Conservation (phyloP, 2,797 vertebrate genomes). For the Euthynnus affinis region DNA sequence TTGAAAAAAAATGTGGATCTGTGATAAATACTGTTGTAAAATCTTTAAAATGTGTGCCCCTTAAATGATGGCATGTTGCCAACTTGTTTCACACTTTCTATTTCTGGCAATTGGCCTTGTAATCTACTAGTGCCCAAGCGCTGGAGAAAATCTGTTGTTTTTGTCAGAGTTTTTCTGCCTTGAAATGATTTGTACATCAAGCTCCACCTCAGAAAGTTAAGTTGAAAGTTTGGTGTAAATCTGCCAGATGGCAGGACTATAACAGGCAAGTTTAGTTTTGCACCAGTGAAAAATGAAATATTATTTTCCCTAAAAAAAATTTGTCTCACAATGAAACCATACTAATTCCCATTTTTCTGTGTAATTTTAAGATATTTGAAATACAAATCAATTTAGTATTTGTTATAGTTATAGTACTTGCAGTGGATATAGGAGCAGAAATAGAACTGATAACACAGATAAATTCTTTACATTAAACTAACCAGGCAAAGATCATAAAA, state of each 20-base stretch:
- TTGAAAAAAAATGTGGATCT: not conserved
- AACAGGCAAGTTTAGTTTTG: not conserved
- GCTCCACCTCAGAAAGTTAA: not conserved
- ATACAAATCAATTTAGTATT: not conserved
- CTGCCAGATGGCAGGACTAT: not conserved
- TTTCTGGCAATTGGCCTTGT: conserved; percentile 1
- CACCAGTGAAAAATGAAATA: not conserved
- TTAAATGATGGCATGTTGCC: conserved; percentile 11
- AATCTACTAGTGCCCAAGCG: not conserved
- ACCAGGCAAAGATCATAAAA: not conserved
- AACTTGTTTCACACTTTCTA: conserved; percentile 12
- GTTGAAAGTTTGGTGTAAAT: not conserved
- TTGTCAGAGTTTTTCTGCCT: not conserved
- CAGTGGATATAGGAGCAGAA: not conserved
- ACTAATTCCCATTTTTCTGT: not conserved
- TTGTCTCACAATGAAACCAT: not conserved
- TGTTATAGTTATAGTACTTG: not conserved
- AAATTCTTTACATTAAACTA: not conserved
- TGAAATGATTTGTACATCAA: not conserved
- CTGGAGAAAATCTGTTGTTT: not conserved
- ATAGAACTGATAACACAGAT: not conserved
- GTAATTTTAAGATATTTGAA: not conserved
- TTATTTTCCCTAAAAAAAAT: not conserved
- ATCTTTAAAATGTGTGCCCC: conserved; percentile 12
- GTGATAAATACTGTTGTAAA: conserved; percentile 17